Evolutionary conservation across 2,797 vertebrate species (phyloP), one percentile per base, ranked within the genome.

Genomic region (Acropternis orthonyx): DNA sequence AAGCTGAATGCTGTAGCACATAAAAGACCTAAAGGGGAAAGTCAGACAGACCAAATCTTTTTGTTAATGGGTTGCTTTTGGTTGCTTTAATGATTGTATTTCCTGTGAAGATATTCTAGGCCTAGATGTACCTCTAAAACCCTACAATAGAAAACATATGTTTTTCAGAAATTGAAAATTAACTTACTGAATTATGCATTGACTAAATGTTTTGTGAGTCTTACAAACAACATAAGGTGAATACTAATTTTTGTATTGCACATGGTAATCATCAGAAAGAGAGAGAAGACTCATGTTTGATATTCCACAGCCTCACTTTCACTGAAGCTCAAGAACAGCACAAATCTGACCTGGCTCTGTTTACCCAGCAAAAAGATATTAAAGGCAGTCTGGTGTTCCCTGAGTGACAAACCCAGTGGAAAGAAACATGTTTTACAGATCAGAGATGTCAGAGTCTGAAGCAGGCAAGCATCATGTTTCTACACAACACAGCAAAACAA

Each of bases 101-200:
- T 34, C 22, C 46, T 79, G 13, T 19, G 20, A 85, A 76, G 48
- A 36, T n/a, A 65, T 51, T 76, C 30, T 44, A 36, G 10, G 26
- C 39, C 36, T 88, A 49, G 69, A 68, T 18, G 14, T 7, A 61
- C 4, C 58, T 65, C 41, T 61, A 39, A 54, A 39, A 46, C 27
- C 44, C 48, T 52, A 62, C 22, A 83, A 21, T 16, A 85, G 43
- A 91, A 80, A 76, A 83, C 2, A 1, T 5, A 18, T n/a, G 11
- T 26, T 58, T 73, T 85, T 63, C 39, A 80, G 68, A 58, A 55
- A 41, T 41, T 72, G 68, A 77, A 92, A 89, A 85, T 73, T 51
- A 85, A 69, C 85, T 85, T 48, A 59, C 66, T 96, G 89, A 94
- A 97, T 97, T 96, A 96, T 85, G 24, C 81, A 91, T 89, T 76